A percentile compares a stretch with the other conserved stretches of the same genome.
Conservation (phyloP, 2,113 vertebrate species). For the Cranoglanis bouderius region DNA sequence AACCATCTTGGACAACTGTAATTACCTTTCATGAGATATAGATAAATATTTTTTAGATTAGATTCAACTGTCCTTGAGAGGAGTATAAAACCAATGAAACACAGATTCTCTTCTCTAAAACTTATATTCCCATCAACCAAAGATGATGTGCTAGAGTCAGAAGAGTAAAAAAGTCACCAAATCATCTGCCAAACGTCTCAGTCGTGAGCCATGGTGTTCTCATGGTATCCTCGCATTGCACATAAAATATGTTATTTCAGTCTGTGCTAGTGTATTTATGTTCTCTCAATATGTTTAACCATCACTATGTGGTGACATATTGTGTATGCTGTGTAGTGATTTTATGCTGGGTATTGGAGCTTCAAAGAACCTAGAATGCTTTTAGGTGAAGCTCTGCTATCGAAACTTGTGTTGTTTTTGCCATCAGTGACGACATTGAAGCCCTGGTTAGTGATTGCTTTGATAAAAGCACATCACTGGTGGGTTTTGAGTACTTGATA, state of each 20-base stretch:
- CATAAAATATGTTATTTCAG: neutral
- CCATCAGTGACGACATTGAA: neutral
- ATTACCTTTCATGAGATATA: neutral
- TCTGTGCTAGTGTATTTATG: neutral
- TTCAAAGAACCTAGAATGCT: neutral
- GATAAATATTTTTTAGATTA: neutral
- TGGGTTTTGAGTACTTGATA: too few relatives aligned
- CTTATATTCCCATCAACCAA: neutral
- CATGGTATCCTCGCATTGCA: neutral
- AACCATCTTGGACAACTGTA: neutral
- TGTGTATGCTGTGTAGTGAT: neutral
- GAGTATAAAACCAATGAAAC: too few relatives aligned
- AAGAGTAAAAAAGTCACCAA: neutral
- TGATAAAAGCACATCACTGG: too few relatives aligned
- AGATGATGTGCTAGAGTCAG: neutral
- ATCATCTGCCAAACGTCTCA: neutral
- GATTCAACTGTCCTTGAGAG: neutral
- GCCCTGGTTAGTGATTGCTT: too few relatives aligned
- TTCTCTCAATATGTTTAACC: neutral
- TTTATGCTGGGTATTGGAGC: neutral
- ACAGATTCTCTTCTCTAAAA: neutral
- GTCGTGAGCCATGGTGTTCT: neutral
- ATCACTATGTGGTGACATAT: neutral
- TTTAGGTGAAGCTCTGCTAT: neutral
- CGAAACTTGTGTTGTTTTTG: neutral